These are phyloP conservation scores for Chondrosia reniformis DNA, from an alignment of 37 sponge, comb jelly and placozoan species.

Conservation along the genomic window DNA sequence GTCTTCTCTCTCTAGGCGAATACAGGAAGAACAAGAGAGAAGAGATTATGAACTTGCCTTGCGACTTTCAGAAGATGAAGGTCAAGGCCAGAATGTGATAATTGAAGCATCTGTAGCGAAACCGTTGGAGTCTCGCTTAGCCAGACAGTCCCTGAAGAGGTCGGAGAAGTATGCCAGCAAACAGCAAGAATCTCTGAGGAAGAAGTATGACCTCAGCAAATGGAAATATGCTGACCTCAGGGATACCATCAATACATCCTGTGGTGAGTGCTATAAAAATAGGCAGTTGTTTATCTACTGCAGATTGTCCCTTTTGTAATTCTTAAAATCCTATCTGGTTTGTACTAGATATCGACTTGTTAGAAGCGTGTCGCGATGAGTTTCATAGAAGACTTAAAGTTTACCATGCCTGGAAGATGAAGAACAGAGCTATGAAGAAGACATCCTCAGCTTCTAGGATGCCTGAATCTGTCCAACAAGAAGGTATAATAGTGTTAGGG, in stretches of 20 bases:
- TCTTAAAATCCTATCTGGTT: neutral
- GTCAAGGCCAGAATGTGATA: conserved; percentile 46
- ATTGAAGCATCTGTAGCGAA: conserved; percentile 24
- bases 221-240: conserved; percentile 95
- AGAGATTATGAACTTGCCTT: conserved; percentile 81
- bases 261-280: conserved; percentile 60
- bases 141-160: conserved; percentile 41
- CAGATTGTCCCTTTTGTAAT: neutral
- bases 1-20: neutral
- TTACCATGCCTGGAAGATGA: conserved; percentile 94
- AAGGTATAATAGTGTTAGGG: neutral
- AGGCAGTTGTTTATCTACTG: neutral
- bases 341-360: conserved; percentile 80
- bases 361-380: conserved; percentile 92
- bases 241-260: conserved; percentile 94
- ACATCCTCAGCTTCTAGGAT: neutral
- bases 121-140: conserved; percentile 48
- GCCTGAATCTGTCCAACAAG: conserved; percentile 3
- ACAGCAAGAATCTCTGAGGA: conserved; percentile 47
- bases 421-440: conserved; percentile 64
- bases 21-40: conserved; percentile 73
- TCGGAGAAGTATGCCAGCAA: conserved; percentile 18
- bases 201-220: conserved; percentile 74
- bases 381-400: conserved; percentile 89
- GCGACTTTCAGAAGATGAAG: conserved; percentile 62